Evolutionary conservation across 2,888 invertebrate species (phyloP), one percentile per base, ranked within the genome.

Genomic region (Calephelis perditalis): DNA sequence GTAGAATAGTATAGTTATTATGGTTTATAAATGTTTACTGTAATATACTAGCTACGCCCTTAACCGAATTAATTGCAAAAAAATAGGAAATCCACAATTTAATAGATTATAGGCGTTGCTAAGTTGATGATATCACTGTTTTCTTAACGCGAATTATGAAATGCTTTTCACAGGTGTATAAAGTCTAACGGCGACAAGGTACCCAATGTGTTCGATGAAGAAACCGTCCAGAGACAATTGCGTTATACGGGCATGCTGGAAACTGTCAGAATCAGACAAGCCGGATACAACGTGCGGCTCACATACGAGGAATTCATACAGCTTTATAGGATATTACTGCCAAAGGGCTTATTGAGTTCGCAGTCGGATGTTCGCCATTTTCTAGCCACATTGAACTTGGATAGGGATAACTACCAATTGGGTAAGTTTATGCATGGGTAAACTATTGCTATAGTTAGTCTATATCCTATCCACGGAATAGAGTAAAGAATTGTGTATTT

Each of bases 241-340:
- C 92, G 98, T 9, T 99, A 99, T 84, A 98, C 98, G 0, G 99
- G 99, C 65, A 99, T 98, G 98, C 78, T 99, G 73, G 98, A 98
- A 79, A 99, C 98, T 0, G 98, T 98, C 11, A 92, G 98, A 70
- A 98, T 99, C 67, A 91, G 98, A 58, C 97, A 98, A 77, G 98
- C 98, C 2, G 98, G 98, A 2, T 99, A 98, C 88, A 98, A 98
- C 82, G 98, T 98, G 65, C 92, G 98, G 45, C 92, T 98, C 45
- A 95, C 96, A 0, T 98, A 98, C 82, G 97, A 98, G 78, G 98
- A 98, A 84, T 99, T 99, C 82, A 96, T 97, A 66, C 97, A 97
- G 76, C 88, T 97, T 62, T 98, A 98, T 82, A 92, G 98, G 75
- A 98, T 98, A 80, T 86, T 99, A 63, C 86, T 98, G 71, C 97